Evolutionary conservation across 2,113 vertebrate species (phyloP), one percentile per base, ranked within the genome.

Genomic region (Loxodonta africana): DNA sequence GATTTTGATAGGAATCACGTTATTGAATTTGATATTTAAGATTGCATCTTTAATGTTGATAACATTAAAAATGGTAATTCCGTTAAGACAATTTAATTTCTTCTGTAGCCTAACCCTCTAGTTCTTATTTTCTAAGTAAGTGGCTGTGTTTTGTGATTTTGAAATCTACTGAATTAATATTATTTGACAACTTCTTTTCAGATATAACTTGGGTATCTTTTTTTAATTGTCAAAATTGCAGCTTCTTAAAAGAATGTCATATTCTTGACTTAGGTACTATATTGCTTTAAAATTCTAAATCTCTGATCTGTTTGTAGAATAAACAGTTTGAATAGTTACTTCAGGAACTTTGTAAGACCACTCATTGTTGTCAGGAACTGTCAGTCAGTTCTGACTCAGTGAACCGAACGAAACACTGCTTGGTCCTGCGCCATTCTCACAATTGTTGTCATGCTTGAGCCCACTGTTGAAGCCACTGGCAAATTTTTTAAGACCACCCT

Each of bases 261-360:
- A 83, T 86, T 83, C 44, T 94, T 84, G 30, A 81, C 30, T 94
- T 95, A 63, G 15, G n/a, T 94, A 12, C 53, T 57, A 69, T 44
- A 26, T 81, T 71, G 91, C 14, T 53, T 71, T 87, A 44, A 87
- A 83, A 60, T 95, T 95, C 44, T 87, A 90, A 94, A 83, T 90
- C 37, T 57, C 51, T 81, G 44, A 73, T 62, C 26, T 77, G 14
- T 44, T 69, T 94, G 62, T 88, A 18, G 41, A 74, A 41, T 37
- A 10, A 74, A 74, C 37, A 74, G 10, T 74, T 87, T 87, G 33
- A 97, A 83, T 17, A 2, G 37, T 87, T 94, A 83, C 25, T 86
- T 90, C 6, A 53, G 41, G 60, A 88, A 82, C 77, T 90, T 84
- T 89, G 77, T 67, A 90, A 86, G 51, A 86, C n/a, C 18, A 81